These are phyloP conservation scores for Nomia melanderi DNA, from an alignment of 1,140 invertebrate species.

Conservation along the genomic window DNA sequence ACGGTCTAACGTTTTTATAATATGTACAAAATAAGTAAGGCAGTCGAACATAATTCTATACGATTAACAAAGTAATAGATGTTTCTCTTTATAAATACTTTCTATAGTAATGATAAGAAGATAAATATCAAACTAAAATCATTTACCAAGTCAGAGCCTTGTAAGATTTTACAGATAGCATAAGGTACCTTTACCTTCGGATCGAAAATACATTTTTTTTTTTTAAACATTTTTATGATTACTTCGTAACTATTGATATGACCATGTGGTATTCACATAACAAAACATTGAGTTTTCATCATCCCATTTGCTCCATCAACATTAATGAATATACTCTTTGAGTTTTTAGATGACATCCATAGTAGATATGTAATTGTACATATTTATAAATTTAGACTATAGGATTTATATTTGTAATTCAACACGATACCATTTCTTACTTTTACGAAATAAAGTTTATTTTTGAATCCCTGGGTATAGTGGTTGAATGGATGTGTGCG, in stretches of 20 bases:
- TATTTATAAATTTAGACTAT: constrained; percentile 76
- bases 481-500: constrained; percentile 67
- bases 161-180: constrained; percentile 44
- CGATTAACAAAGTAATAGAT: constrained; percentile 31
- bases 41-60: constrained; percentile 40
- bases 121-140: constrained; percentile 40
- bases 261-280: constrained; percentile 15
- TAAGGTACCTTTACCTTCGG: constrained; percentile 2
- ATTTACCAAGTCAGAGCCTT: constrained; percentile 35
- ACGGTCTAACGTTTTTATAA: constrained; percentile 43
- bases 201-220: constrained; percentile 13
- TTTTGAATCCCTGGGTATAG: constrained; percentile 71
- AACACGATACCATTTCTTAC: constrained; percentile 73
- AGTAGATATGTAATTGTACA: constrained; percentile 73
- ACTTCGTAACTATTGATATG: too few relatives aligned
- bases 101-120: constrained; percentile 46
- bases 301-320: constrained; percentile 69
- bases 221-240: constrained; percentile 7
- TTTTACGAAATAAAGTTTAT: constrained; percentile 77
- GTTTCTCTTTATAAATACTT: constrained; percentile 46
- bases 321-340: constrained; percentile 63
- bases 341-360: constrained; percentile 65
- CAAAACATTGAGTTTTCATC: constrained; percentile 48
- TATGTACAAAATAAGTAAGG: constrained; percentile 36
- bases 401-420: constrained; percentile 77